Evolutionary conservation across 2,888 invertebrate species (phyloP).

Genomic region (Matsumyia berberina): DNA sequence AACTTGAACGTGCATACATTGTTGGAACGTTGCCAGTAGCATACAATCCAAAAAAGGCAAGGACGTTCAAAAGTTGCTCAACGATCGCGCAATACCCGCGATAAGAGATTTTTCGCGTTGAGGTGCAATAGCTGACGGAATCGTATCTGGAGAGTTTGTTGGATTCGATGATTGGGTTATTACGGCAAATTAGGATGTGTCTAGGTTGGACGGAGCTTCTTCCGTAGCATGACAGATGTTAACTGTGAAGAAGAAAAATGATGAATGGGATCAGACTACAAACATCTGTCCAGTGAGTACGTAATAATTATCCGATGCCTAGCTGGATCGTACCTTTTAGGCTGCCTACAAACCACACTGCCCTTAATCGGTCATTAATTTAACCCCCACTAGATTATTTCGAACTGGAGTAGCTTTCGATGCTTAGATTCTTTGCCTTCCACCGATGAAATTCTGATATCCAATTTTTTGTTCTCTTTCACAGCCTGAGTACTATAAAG

Average conservation of each 20-base stretch:
- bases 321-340: too few species aligned
- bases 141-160: constrained; percentile 36
- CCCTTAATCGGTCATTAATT: too few species aligned
- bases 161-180: constrained; percentile 62
- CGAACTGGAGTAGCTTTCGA: too few species aligned
- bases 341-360: too few species aligned
- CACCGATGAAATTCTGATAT: too few species aligned
- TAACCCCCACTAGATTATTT: too few species aligned
- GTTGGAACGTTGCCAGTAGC: constrained; percentile 6
- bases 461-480: constrained; percentile 69
- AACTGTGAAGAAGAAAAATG: background rate
- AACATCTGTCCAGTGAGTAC: too few species aligned
- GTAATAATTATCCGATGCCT: too few species aligned
- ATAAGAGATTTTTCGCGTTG: constrained; percentile 47
- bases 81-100: constrained; percentile 16
- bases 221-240: constrained; percentile 7
- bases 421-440: too few species aligned
- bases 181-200: constrained; percentile 30
- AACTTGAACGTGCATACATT: constrained; percentile 41
- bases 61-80: constrained; percentile 70
- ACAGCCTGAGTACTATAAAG: constrained; percentile 94
- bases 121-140: constrained; percentile 67
- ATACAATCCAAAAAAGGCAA: constrained; percentile 73
- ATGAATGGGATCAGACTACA: background rate
- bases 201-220: constrained; percentile 39